Evolutionary conservation across 2,888 invertebrate genomes (phyloP), one percentile per base, ranked within the genome.

Genomic region (Amphimallon solstitiale): DNA sequence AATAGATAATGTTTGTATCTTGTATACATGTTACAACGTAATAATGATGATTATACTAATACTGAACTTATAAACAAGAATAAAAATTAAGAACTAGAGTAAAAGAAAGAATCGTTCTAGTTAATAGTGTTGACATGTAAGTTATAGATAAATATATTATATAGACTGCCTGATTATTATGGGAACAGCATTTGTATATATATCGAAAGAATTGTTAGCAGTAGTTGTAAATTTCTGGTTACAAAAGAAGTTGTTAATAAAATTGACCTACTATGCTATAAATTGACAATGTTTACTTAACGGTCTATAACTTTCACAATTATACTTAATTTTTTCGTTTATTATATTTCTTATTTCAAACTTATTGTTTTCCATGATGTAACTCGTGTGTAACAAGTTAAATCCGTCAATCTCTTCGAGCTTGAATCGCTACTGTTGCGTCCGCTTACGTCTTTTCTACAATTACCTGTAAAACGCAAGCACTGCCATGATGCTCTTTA

Each of bases 81-180:
- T 59, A 54, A 43, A n/a, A n/a, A 19, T 7, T 10, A 38, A 45
- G n/a, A 10, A 60, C 10, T 35, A 51, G 9, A 51, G 17, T 34
- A 51, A 51, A 12, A 49, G 3, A 35, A 49, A 49, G 1, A 49
- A 49, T 10, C 7, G 29, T 29, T 21, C 21, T 54, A 54, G 54
- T 7, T 37, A 14, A 21, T 54, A 54, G 54, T 7, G 21, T 38
- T 54, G 23, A 40, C 12, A n/a, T 56, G 43, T 59, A 65, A 48
- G 37, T 59, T 45, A 43, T 29, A 38, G 37, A 65, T 19, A 37
- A 29, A 29, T 29, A 29, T 29, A 17, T 45, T 62, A 35, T 72
- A 74, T 74, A 74, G 74, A 73, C 74, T 74, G 74, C 72, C 74
- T 72, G 70, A 71, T 69, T 69, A 71, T 71, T 70, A 73, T 67